Evolutionary conservation across 2,888 invertebrate genomes (phyloP), one percentile per base, ranked within the genome.

Genomic region (Uropetala carovei): DNA sequence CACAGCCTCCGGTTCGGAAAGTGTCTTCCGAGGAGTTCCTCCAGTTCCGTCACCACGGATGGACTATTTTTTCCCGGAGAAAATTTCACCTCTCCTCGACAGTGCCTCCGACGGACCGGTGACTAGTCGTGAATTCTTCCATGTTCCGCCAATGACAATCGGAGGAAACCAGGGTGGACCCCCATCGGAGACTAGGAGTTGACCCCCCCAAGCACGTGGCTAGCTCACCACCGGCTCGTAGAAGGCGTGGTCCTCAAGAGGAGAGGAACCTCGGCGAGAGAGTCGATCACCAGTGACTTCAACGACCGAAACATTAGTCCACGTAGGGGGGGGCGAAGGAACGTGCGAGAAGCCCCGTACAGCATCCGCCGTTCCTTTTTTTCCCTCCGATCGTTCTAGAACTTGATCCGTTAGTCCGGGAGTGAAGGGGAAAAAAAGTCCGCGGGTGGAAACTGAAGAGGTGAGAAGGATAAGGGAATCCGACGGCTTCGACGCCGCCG

Each of bases 201-300:
- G 43, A n/a, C n/a, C 43, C n/a, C 18, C 22, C 68, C n/a, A n/a
- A 18, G 68, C 68, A 68, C 68, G 68, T 68, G 68, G 18, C n/a
- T 2, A n/a, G 22, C 68, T 11, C 7, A 18, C 11, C 68, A 18
- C n/a, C 68, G 68, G 68, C 68, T 68, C 18, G 68, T 56, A 18
- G 58, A 84, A 84, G 84, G 84, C 18, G 84, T 84, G 84, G 84
- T 10, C 22, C 57, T 18, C 18, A 16, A n/a, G 56, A 56, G n/a
- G 56, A 14, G n/a, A 18, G n/a, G 68, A 22, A n/a, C 11, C 68
- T 22, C 22, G 9, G 18, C 18, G 68, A 18, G 18, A n/a, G 68
- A 22, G 18, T 64, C 22, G 68, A n/a, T 22, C 18, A 16, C n/a
- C 68, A 68, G 68, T 68, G 68, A 68, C 22, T 68, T 68, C 18